A percentile compares a stretch with the other conserved stretches of the same genome.
These are phyloP conservation scores for Engystomops pustulosus DNA, from an alignment of 2,113 vertebrate species.

Conservation along the genomic window DNA sequence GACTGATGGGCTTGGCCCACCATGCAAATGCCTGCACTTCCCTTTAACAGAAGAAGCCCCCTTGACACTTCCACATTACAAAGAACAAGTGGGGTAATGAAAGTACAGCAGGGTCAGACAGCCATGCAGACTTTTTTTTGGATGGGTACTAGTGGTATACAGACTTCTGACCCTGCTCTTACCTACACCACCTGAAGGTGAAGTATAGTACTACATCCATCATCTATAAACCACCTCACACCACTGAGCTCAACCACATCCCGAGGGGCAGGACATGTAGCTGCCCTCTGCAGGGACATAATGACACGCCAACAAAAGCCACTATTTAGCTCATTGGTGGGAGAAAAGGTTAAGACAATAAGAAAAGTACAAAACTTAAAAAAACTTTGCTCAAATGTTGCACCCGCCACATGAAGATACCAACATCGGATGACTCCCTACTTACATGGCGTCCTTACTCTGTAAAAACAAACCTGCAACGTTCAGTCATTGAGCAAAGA, in stretches of 20 bases:
- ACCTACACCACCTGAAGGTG: constrained; percentile 3
- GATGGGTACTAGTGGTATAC: too few species aligned
- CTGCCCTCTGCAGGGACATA: neutral
- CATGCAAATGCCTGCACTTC: neutral
- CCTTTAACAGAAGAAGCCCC: neutral
- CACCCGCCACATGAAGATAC: neutral
- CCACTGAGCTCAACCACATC: neutral
- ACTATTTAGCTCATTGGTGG: neutral
- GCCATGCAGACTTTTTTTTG: too few species aligned
- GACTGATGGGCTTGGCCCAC: neutral
- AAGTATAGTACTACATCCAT: neutral
- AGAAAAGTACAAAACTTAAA: neutral
- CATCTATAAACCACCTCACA: neutral
- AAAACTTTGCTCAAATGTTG: constrained; percentile 8
- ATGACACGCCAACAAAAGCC: neutral
- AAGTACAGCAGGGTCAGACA: neutral
- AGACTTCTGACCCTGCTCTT: neutral
- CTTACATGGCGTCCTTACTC: neutral
- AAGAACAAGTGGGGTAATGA: neutral
- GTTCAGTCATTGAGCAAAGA: neutral
- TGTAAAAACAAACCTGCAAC: neutral
- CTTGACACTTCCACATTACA: constrained; percentile 19
- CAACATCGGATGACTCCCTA: neutral
- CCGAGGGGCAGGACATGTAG: neutral
- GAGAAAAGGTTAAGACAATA: neutral